A percentile compares a stretch with the other conserved stretches of the same genome.
Conservation (phyloP, 2,113 vertebrate species). For the Girardinichthys multiradiatus region DNA sequence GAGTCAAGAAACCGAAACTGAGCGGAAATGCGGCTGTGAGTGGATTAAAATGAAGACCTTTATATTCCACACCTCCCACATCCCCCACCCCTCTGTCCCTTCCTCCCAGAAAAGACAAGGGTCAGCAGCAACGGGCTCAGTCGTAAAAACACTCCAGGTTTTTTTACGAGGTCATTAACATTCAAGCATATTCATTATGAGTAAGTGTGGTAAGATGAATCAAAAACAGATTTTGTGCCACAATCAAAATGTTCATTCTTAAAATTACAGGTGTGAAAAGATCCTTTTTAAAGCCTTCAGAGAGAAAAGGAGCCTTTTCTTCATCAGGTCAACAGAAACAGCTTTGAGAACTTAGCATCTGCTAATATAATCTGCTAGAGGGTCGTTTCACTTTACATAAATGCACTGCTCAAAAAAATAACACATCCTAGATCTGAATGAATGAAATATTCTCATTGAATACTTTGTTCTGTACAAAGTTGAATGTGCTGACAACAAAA, state of each 20-base stretch:
- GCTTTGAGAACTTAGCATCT: background rate
- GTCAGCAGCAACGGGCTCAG: conserved; percentile 92
- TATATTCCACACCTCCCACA: conserved; percentile 65
- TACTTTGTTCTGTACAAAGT: too few relatives aligned
- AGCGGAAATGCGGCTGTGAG: conserved; percentile 30
- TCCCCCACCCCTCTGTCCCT: conserved; percentile 39
- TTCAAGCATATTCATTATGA: conserved; percentile 95
- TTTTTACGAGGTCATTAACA: conserved; percentile 95
- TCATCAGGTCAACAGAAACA: conserved; percentile 2
- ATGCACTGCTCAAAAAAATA: too few relatives aligned
- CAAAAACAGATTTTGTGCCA: conserved; percentile 52
- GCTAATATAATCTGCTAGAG: background rate
- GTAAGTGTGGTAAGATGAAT: conserved; percentile 85
- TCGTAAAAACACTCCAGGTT: conserved; percentile 90
- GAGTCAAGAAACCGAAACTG: conserved; percentile 20
- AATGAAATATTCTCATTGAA: too few relatives aligned
- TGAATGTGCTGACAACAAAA: too few relatives aligned
- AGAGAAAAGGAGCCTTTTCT: conserved; percentile 10
- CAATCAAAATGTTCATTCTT: conserved; percentile 60
- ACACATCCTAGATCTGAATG: too few relatives aligned
- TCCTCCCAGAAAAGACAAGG: conserved; percentile 86
- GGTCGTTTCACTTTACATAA: background rate
- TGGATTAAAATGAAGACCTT: conserved; percentile 93
- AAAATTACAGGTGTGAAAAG: conserved; percentile 59
- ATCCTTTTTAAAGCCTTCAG: conserved; percentile 32